Evolutionary conservation across 2,797 vertebrate species (phyloP), one percentile per base, ranked within the genome.

Genomic region (Sciurus carolinensis): DNA sequence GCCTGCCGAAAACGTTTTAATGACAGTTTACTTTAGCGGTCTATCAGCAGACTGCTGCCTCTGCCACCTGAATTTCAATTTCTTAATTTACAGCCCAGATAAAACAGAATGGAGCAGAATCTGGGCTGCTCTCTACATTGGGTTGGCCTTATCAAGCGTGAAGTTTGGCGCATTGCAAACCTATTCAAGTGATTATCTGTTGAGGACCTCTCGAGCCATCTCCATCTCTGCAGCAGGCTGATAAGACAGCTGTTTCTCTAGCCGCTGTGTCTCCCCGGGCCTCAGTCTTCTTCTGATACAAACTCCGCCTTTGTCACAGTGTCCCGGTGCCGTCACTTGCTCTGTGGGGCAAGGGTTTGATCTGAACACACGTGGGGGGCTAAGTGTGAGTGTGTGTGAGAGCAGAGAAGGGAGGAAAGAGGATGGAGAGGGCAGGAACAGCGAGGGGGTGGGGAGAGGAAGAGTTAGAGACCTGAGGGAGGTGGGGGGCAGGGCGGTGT

Each of bases 211-310:
- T 99, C 90, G 92, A 98, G 98, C 98, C 98, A 98, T 98, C 98
- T 98, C 98, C 98, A 97, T 98, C 98, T 98, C 99, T 99, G 99
- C 98, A 98, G 96, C 96, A 91, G 97, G 98, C 98, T 98, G 99
- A 99, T 99, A 99, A 99, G 98, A 98, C 98, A 98, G 98, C 98
- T 98, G 98, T 98, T 98, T 98, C 98, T 98, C 97, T 98, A 96
- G 98, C 98, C 97, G 90, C 97, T 91, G 82, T 87, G 98, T 98
- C 98, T 98, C 98, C 94, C 96, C 52, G 98, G 98, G 98, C 98
- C 97, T 96, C 24, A 0, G 95, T 97, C 97, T 96, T 98, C 98
- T 98, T 98, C 98, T 15, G 4, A 92, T 98, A 97, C 98, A 98
- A 98, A 98, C 98, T 97, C 97, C 88, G 97, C 98, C 98, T 98